Percentiles rank a stretch among this genome's conserved stretches.
Evolutionary conservation across 1,140 invertebrate genomes (phyloP).

Genomic region (Theocolax elegans): DNA sequence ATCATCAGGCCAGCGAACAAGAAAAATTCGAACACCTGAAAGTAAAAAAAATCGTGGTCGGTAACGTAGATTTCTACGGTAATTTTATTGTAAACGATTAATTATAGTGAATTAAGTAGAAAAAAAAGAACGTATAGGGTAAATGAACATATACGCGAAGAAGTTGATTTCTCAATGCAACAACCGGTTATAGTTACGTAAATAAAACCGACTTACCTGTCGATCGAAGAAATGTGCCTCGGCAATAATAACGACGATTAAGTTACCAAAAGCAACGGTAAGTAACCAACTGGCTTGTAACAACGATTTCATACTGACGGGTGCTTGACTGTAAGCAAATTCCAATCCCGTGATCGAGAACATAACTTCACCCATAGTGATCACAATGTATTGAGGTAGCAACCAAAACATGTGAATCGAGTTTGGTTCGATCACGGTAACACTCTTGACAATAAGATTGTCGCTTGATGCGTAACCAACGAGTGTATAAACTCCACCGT

Average conservation of each 20-base stretch:
- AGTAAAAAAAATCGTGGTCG: too few relatives aligned
- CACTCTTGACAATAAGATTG: conserved; percentile 48
- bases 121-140: too few relatives aligned
- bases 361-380: conserved; percentile 87
- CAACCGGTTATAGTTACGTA: not conserved
- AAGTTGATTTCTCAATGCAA: too few relatives aligned
- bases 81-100: too few relatives aligned
- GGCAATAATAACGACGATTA: conserved; percentile 89
- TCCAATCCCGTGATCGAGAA: conserved; percentile 92
- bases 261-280: conserved; percentile 90
- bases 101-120: not conserved
- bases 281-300: conserved; percentile 90
- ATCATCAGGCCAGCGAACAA: conserved; percentile 89
- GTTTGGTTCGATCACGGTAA: conserved; percentile 74
- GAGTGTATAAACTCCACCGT: conserved; percentile 73
- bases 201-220: conserved; percentile 67
- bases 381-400: conserved; percentile 87
- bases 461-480: conserved; percentile 58
- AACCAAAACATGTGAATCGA: conserved; percentile 84
- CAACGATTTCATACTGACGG: conserved; percentile 91
- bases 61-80: too few relatives aligned
- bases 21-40: conserved; percentile 87
- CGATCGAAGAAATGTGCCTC: conserved; percentile 73
- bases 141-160: too few relatives aligned
- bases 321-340: conserved; percentile 92